These are phyloP conservation scores for Lypha dubia DNA, from an alignment of 2,888 invertebrate genomes.

Conservation along the genomic window DNA sequence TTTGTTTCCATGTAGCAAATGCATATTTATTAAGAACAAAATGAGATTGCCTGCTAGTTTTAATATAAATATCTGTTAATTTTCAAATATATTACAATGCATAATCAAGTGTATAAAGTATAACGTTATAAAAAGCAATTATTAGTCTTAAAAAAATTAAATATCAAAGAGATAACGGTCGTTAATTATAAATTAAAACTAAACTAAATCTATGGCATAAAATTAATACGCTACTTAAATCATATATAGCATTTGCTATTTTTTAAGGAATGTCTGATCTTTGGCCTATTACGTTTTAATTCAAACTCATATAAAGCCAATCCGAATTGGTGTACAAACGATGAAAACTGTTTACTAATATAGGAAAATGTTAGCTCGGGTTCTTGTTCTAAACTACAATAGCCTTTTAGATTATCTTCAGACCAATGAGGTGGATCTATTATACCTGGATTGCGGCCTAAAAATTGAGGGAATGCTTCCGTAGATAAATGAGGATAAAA, in stretches of 20 bases:
- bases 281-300: slow-evolving; percentile 74
- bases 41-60: slow-evolving; percentile 15
- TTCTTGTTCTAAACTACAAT: slow-evolving; percentile 77
- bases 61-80: not conserved
- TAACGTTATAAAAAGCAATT: slow-evolving; percentile 60
- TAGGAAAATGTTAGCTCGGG: slow-evolving; percentile 77
- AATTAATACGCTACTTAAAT: not conserved
- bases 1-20: not conserved
- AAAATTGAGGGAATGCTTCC: slow-evolving; percentile 87
- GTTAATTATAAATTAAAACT: slow-evolving; percentile 11
- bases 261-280: slow-evolving; percentile 11
- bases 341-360: slow-evolving; percentile 80
- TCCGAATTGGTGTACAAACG: slow-evolving; percentile 84
- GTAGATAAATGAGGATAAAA: slow-evolving; percentile 91
- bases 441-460: slow-evolving; percentile 82
- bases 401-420: slow-evolving; percentile 79
- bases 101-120: slow-evolving; percentile 2
- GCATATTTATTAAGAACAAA: slow-evolving; percentile 64
- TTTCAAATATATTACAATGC: not conserved
- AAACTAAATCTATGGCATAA: slow-evolving; percentile 47
- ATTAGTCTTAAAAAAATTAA: slow-evolving; percentile 18
- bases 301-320: slow-evolving; percentile 84
- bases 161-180: not conserved
- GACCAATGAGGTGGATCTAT: slow-evolving; percentile 80
- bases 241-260: slow-evolving; percentile 58